A percentile compares a stretch with the other conserved stretches of the same genome.
phyloP scores from a whole-genome alignment of 2,888 invertebrate species.

The Aphodius sticticus region DNA sequence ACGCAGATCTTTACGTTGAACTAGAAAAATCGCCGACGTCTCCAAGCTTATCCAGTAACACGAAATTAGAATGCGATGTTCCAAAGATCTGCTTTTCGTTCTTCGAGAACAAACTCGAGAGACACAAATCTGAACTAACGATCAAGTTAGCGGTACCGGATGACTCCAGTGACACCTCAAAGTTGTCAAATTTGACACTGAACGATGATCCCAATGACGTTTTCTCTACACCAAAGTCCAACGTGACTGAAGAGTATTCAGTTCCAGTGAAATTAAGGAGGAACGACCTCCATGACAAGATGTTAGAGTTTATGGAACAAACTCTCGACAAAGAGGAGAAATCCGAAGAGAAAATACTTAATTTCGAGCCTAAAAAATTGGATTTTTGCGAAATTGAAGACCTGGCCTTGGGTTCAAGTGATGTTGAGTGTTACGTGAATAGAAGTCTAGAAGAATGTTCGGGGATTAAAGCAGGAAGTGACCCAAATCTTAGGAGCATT shows the following conservation, averaged over 20 bases:
- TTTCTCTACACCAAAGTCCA: constrained; percentile 31
- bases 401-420: constrained; percentile 28
- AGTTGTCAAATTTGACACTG: constrained; percentile 27
- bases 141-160: constrained; percentile 48
- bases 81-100: constrained; percentile 59
- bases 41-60: constrained; percentile 28
- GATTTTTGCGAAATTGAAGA: constrained; percentile 20
- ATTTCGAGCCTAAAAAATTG: constrained; percentile 13
- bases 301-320: constrained; percentile 10
- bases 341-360: neutral
- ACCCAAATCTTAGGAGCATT: constrained; percentile 50
- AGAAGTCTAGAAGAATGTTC: constrained; percentile 37
- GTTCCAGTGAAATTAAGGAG: constrained; percentile 29
- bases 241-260: constrained; percentile 31
- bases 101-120: constrained; percentile 48
- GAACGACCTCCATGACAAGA: neutral
- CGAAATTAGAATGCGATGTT: constrained; percentile 55
- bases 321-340: constrained; percentile 8
- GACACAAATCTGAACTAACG: constrained; percentile 51
- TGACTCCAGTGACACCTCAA: constrained; percentile 28
- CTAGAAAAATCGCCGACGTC: constrained; percentile 31
- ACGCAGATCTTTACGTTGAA: constrained; percentile 40
- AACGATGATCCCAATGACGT: constrained; percentile 30
- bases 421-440: constrained; percentile 35
- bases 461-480: constrained; percentile 55